Percentiles rank a stretch among this genome's conserved stretches.
These are phyloP conservation scores for Oscheius sp. DNA, from an alignment of 2,888 invertebrate species.

Conservation along the genomic window DNA sequence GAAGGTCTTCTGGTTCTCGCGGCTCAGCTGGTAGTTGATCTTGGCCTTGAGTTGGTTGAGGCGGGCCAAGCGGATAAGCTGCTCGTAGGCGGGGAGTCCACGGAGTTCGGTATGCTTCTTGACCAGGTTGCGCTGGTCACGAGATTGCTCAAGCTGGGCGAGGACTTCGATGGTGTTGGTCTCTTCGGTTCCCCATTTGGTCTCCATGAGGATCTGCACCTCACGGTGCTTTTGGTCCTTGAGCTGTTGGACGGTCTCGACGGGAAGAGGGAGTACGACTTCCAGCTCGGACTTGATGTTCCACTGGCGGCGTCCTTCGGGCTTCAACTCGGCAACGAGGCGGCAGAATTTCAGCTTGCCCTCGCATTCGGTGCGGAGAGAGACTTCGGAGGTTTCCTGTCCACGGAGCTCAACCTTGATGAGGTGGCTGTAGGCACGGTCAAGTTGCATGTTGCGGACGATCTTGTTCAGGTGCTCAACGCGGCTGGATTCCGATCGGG, in stretches of 20 bases:
- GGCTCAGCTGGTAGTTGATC: constrained; percentile 57
- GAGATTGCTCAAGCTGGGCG: constrained; percentile 48
- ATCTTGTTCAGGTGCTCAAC: constrained; percentile 46
- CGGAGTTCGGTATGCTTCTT: constrained; percentile 37
- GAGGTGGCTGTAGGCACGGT: constrained; percentile 11
- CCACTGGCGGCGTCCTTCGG: constrained; percentile 57
- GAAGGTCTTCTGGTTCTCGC: constrained; percentile 45
- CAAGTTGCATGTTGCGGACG: constrained; percentile 41
- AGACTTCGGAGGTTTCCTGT: constrained; percentile 36
- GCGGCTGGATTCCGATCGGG: constrained; percentile 33
- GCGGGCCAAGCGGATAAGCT: constrained; percentile 46
- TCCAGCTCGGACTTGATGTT: constrained; percentile 51
- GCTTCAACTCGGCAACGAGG: constrained; percentile 39
- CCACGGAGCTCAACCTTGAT: constrained; percentile 10
- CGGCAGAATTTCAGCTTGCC: constrained; percentile 43
- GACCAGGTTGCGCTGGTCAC: constrained; percentile 43
- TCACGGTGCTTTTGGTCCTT: constrained; percentile 57
- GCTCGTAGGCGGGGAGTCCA: constrained; percentile 48
- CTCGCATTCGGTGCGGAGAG: constrained; percentile 42
- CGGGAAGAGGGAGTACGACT: constrained; percentile 52
- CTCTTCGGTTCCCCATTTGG: constrained; percentile 55
- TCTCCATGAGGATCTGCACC: constrained; percentile 42
- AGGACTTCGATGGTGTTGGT: constrained; percentile 47
- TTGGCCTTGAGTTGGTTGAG: constrained; percentile 55
- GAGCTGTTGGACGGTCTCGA: constrained; percentile 47